Evolutionary conservation across 2,113 vertebrate genomes (phyloP).

Genomic region (Gallinago media): DNA sequence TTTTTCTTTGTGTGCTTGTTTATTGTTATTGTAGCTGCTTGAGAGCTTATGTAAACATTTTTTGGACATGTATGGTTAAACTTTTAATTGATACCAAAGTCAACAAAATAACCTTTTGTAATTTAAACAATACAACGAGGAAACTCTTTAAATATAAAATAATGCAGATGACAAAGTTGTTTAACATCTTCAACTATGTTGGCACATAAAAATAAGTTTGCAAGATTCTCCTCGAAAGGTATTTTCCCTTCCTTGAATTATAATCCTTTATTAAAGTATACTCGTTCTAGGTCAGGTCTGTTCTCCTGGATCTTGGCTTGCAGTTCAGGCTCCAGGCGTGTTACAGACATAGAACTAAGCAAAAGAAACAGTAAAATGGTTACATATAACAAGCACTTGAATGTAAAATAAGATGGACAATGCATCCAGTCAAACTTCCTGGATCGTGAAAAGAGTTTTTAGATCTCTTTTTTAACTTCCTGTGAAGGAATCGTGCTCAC

Average conservation of each 20-base stretch:
- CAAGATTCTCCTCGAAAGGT: not conserved
- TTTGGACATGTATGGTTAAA: conserved; percentile 29
- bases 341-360: conserved; percentile 90
- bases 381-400: not conserved
- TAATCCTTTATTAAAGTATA: conserved; percentile 98
- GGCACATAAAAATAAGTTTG: conserved; percentile 16
- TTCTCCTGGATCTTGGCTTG: conserved; percentile 89
- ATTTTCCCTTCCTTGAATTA: conserved; percentile 51
- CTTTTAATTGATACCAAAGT: conserved; percentile 45
- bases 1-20: conserved; percentile 27
- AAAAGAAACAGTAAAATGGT: conserved; percentile 29
- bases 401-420: not conserved
- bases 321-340: conserved; percentile 88
- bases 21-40: conserved; percentile 33
- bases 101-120: conserved; percentile 20
- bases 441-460: not conserved
- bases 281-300: conserved; percentile 82
- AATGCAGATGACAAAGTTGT: not conserved
- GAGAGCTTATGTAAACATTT: conserved; percentile 45
- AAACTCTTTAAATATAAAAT: conserved; percentile 27
- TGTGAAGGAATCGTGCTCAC: not conserved
- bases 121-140: not conserved
- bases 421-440: not conserved
- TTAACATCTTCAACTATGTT: not conserved
- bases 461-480: not conserved